These are phyloP conservation scores for Chesias legatella DNA, from an alignment of 2,888 invertebrate genomes.

Conservation along the genomic window DNA sequence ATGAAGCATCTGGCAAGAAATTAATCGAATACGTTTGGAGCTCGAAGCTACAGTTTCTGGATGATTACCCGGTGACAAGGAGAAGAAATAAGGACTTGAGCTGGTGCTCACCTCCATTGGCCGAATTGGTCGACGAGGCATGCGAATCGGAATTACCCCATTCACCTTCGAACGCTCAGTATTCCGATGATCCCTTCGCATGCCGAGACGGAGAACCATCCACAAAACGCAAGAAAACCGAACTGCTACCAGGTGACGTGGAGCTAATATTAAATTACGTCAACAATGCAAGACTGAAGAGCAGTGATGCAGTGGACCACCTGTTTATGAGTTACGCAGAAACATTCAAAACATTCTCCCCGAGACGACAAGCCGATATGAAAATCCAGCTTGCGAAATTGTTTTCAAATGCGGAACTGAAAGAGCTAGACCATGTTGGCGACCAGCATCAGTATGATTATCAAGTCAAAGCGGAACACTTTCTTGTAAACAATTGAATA, in stretches of 20 bases:
- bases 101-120: background rate
- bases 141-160: background rate
- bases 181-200: conserved; percentile 2
- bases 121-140: conserved; percentile 6
- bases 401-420: conserved; percentile 23
- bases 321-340: conserved; percentile 29
- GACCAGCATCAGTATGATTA: conserved; percentile 5
- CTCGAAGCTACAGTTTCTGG: conserved; percentile 32
- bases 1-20: conserved; percentile 27
- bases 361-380: conserved; percentile 23
- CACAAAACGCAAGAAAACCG: conserved; percentile 10
- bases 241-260: conserved; percentile 8
- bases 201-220: conserved; percentile 2
- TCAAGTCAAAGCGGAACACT: background rate
- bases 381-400: conserved; percentile 28
- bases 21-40: conserved; percentile 36
- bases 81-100: conserved; percentile 4
- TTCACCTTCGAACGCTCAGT: conserved; percentile 5
- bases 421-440: conserved; percentile 9
- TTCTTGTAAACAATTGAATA: background rate
- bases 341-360: conserved; percentile 27
- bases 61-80: conserved; percentile 24
- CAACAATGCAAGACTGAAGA: conserved; percentile 1
- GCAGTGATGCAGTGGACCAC: conserved; percentile 21
- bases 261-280: conserved; percentile 10